Evolutionary conservation across 2,797 vertebrate species (phyloP).

Genomic region (Melanotaenia boesemani): DNA sequence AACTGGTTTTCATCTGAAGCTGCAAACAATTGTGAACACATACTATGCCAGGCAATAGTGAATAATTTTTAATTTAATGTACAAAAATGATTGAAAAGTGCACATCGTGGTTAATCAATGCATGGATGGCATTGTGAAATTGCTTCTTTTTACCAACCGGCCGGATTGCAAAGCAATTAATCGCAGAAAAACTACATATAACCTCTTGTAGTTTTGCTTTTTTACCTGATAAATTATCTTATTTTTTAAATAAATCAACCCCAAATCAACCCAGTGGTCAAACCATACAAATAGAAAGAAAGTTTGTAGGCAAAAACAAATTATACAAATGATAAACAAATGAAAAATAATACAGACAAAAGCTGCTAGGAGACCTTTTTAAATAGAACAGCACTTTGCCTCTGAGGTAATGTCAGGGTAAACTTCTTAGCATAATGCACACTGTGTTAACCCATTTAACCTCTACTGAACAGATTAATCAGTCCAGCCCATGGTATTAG

Average conservation of each 20-base stretch:
- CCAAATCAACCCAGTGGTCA: background rate
- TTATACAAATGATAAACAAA: background rate
- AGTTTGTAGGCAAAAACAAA: background rate
- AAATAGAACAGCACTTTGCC: slow-evolving; percentile 56
- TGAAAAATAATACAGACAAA: slow-evolving; percentile 17
- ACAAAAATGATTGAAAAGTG: background rate
- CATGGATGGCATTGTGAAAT: background rate
- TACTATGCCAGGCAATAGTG: background rate
- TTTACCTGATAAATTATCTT: background rate
- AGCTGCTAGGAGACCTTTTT: slow-evolving; percentile 32
- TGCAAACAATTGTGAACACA: background rate
- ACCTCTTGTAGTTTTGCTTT: background rate
- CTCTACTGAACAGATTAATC: slow-evolving; percentile 27
- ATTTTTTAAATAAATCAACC: background rate
- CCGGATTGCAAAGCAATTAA: background rate
- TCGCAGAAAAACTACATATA: background rate
- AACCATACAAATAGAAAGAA: background rate
- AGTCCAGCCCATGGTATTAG: slow-evolving; percentile 31
- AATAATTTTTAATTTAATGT: background rate
- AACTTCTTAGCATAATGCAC: slow-evolving; percentile 66
- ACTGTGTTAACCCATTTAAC: slow-evolving; percentile 73
- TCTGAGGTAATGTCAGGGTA: slow-evolving; percentile 57
- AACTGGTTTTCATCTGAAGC: background rate
- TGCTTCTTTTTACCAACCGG: slow-evolving; percentile 8
- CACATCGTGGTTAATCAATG: background rate